A percentile compares a stretch with the other conserved stretches of the same genome.
Conservation (phyloP, 1,140 invertebrate species). For the Galendromus occidentalis region DNA sequence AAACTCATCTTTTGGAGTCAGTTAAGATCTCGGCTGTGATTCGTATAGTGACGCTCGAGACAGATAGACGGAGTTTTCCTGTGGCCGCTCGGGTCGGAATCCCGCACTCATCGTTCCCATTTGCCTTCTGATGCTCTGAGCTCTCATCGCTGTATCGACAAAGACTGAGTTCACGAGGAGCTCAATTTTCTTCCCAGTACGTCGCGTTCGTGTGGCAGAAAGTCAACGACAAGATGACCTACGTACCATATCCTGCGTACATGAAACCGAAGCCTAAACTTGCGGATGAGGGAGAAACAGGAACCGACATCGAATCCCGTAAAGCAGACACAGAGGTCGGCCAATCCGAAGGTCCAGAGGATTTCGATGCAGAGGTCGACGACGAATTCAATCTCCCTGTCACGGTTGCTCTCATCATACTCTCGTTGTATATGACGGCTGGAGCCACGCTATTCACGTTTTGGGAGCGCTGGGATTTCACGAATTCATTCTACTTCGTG, state of each 20-base stretch:
- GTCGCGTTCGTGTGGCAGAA: slow-evolving; percentile 18
- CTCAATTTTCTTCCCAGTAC: slow-evolving; percentile 16
- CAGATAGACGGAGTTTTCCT: too few species aligned
- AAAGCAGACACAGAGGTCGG: slow-evolving; percentile 3
- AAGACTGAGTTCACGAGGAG: too few species aligned
- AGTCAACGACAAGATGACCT: slow-evolving; percentile 15
- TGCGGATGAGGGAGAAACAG: not conserved
- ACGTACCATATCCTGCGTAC: slow-evolving; percentile 13
- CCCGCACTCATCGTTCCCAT: too few species aligned
- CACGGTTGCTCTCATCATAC: slow-evolving; percentile 54
- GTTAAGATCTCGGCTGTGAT: too few species aligned
- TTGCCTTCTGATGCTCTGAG: too few species aligned
- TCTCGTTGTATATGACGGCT: slow-evolving; percentile 60
- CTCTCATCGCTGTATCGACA: too few species aligned
- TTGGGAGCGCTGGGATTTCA: slow-evolving; percentile 61
- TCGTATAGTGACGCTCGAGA: too few species aligned
- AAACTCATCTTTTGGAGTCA: too few species aligned
- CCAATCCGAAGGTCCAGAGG: slow-evolving; percentile 28
- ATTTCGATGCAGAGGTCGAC: slow-evolving; percentile 39
- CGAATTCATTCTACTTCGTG: slow-evolving; percentile 79
- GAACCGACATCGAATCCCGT: slow-evolving; percentile 3
- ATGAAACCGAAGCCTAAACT: slow-evolving; percentile 8
- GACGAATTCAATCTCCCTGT: slow-evolving; percentile 84
- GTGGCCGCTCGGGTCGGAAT: too few species aligned
- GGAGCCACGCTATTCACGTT: slow-evolving; percentile 54